Percentiles rank a stretch among this genome's conserved stretches.
These are phyloP conservation scores for Poeciliopsis infans DNA, from an alignment of 2,797 vertebrate species.

Conservation along the genomic window DNA sequence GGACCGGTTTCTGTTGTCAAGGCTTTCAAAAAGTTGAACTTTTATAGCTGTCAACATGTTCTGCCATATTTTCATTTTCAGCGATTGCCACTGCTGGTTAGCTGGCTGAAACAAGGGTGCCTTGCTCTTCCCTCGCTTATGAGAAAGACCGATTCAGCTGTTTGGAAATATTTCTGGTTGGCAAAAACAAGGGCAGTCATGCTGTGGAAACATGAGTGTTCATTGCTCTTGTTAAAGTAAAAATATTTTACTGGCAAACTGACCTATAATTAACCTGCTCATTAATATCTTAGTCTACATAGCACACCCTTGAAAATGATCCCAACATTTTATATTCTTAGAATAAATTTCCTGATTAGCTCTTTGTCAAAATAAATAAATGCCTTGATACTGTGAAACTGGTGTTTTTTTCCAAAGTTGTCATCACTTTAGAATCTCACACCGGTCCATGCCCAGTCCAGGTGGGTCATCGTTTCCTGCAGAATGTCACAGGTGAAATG, in stretches of 20 bases:
- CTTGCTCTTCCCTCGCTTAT: neutral
- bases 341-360: too few species aligned
- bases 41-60: constrained; percentile 19
- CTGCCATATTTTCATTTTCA: neutral
- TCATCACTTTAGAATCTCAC: neutral
- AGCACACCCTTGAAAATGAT: neutral
- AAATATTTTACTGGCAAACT: neutral
- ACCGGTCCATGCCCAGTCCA: constrained; percentile 9
- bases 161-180: neutral
- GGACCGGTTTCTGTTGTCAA: neutral
- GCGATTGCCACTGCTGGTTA: neutral
- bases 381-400: neutral
- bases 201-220: neutral
- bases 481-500: constrained; percentile 53
- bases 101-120: neutral
- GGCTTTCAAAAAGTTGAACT: neutral
- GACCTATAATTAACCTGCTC: neutral
- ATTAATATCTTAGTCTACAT: neutral
- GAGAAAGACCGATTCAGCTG: neutral
- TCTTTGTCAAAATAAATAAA: neutral
- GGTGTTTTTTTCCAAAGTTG: neutral
- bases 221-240: neutral
- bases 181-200: neutral
- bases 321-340: neutral
- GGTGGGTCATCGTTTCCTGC: constrained; percentile 51